These are phyloP conservation scores for Laspeyria flexula DNA, from an alignment of 2,888 invertebrate genomes.

Conservation along the genomic window DNA sequence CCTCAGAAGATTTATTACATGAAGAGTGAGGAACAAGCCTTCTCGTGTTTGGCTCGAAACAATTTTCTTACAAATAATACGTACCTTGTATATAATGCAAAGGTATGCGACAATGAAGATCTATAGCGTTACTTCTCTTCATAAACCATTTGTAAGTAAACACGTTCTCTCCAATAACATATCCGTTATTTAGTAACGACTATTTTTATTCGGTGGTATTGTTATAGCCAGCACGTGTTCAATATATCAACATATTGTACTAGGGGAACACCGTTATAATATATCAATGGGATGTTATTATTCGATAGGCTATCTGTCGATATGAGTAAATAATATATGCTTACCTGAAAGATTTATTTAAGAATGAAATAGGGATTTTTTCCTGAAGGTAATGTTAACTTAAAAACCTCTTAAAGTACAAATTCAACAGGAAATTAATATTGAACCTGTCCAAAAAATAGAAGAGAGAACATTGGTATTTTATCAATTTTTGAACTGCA, in stretches of 20 bases:
- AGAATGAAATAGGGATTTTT: too few species aligned
- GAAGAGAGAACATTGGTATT: too few species aligned
- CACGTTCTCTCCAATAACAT: conserved; percentile 23
- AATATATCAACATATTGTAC: conserved; percentile 30
- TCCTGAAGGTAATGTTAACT: too few species aligned
- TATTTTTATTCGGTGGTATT: conserved; percentile 13
- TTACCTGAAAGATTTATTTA: too few species aligned
- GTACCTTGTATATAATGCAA: conserved; percentile 1
- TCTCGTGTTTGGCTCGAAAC: conserved; percentile 53
- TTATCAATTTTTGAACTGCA: too few species aligned
- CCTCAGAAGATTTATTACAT: conserved; percentile 61
- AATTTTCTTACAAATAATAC: conserved; percentile 39
- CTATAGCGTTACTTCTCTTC: conserved; percentile 15
- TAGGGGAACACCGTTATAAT: not conserved
- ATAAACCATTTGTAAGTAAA: conserved; percentile 18
- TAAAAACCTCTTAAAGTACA: too few species aligned
- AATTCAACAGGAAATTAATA: too few species aligned
- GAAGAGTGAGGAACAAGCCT: conserved; percentile 52
- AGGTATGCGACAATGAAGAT: conserved; percentile 30
- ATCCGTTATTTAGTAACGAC: conserved; percentile 25
- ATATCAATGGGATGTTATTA: too few species aligned
- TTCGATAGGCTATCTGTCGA: too few species aligned
- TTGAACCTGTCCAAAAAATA: too few species aligned
- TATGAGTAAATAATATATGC: too few species aligned
- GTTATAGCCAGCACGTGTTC: conserved; percentile 13